Evolutionary conservation across 2,113 vertebrate species (phyloP), one percentile per base, ranked within the genome.

Genomic region (Solea senegalensis): DNA sequence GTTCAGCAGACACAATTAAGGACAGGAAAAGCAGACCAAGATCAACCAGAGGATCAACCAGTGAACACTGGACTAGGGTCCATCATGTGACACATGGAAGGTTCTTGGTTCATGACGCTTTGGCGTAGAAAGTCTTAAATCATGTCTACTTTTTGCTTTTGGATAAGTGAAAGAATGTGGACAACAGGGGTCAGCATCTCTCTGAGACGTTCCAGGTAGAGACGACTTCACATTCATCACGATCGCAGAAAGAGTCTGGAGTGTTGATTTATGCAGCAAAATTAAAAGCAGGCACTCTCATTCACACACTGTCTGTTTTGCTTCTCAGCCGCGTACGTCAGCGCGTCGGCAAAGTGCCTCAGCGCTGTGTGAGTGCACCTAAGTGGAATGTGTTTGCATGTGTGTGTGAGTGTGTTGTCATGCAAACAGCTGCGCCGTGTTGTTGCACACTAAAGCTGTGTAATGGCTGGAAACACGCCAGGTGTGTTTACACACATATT

Each of bases 371-470:
- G 55, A 69, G 51, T 69, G 65, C 52, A 51, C 60, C 45, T 61
- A 40, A 69, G 57, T 73, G 71, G 52, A 82, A 72, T 78, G 62
- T 79, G 62, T 81, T 73, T 50, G 51, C 58, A 68, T 84, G 77
- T 64, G 60, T 75, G 69, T 80, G 65, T 78, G 77, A 61, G 60
- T 75, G 69, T 80, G 65, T 78, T 71, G 59, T 75, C 77, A 74
- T 76, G 84, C 75, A 69, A 76, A 43, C 65, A 85, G 82, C 84
- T 86, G 59, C 65, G 65, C 54, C 50, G 55, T 74, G 68, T 78
- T 79, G 51, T 59, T 21, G 70, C 67, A 49, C 11, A 44, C 10
- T 28, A 43, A 58, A 60, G 74, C 44, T 41, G 61, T 61, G 9
- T 44, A 70, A 63, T 74, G 49, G 46, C 60, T 77, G 66, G 70